phyloP scores from a whole-genome alignment of 2,113 vertebrate species.

The Pteruthius melanotis region DNA sequence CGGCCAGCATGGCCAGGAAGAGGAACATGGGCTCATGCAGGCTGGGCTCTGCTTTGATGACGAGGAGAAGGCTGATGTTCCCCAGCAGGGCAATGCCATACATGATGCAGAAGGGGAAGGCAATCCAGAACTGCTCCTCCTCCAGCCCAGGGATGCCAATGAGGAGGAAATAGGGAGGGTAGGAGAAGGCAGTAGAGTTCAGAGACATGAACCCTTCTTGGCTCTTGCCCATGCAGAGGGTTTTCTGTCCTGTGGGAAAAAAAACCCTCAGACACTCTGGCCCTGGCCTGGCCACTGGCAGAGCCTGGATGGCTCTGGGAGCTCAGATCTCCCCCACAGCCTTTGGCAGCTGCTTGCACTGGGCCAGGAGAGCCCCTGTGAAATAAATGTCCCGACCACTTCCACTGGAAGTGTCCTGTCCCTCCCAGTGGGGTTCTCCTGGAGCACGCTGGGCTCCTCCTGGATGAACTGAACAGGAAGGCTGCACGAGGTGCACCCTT shows the following conservation, averaged over 20 bases:
- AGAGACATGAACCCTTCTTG: neutral
- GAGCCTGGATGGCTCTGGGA: fast-evolving
- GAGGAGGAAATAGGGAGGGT: constrained; percentile 12
- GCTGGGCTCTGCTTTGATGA: neutral
- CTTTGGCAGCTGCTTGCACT: neutral
- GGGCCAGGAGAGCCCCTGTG: neutral
- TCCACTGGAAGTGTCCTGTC: neutral
- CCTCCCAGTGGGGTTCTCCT: neutral
- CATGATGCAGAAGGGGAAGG: constrained; percentile 42
- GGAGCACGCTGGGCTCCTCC: neutral
- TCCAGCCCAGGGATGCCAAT: constrained; percentile 44
- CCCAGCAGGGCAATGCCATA: neutral
- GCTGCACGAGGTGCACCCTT: neutral
- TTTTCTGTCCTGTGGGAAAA: neutral
- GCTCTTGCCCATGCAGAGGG: neutral
- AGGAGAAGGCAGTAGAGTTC: neutral
- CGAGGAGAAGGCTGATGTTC: constrained; percentile 9
- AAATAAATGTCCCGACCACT: neutral
- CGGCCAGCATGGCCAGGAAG: constrained; percentile 51
- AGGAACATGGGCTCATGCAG: constrained; percentile 55
- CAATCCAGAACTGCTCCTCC: constrained; percentile 19
- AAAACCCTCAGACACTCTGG: fast-evolving
- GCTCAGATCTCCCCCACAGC: neutral
- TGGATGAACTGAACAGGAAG: too few species aligned
- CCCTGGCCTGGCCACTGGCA: neutral